phyloP scores from a whole-genome alignment of 2,888 invertebrate genomes.

The Pyrrhia umbra region DNA sequence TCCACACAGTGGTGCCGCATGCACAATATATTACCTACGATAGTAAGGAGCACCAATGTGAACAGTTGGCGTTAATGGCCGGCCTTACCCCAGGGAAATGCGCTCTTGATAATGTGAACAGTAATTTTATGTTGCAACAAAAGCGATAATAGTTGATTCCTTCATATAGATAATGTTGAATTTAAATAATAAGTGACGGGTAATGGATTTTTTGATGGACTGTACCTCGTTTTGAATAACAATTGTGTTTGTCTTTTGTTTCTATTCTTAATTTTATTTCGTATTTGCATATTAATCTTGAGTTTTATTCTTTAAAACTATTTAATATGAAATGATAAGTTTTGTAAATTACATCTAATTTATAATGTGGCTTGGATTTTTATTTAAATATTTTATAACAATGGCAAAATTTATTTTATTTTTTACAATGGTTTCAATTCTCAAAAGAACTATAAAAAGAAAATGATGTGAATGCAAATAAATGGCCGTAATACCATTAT shows the following conservation, averaged over 20 bases:
- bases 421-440: slow-evolving; percentile 14
- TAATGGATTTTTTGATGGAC: slow-evolving; percentile 60
- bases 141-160: slow-evolving; percentile 70
- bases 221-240: slow-evolving; percentile 50
- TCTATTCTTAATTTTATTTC: slow-evolving; percentile 32
- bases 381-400: slow-evolving; percentile 23
- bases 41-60: slow-evolving; percentile 75
- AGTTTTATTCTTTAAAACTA: slow-evolving; percentile 20
- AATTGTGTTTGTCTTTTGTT: slow-evolving; percentile 48
- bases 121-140: slow-evolving; percentile 87
- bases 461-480: slow-evolving; percentile 28
- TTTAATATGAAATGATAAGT: slow-evolving; percentile 32
- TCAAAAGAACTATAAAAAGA: slow-evolving; percentile 31
- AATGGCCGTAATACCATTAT: slow-evolving; percentile 35
- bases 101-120: slow-evolving; percentile 84
- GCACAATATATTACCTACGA: slow-evolving; percentile 78
- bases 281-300: slow-evolving; percentile 51
- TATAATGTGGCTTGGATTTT: slow-evolving; percentile 30
- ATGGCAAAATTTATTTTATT: slow-evolving; percentile 3
- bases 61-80: slow-evolving; percentile 89
- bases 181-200: slow-evolving; percentile 66
- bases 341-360: slow-evolving; percentile 45
- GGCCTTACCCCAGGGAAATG: slow-evolving; percentile 86
- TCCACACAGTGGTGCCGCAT: slow-evolving; percentile 70
- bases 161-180: slow-evolving; percentile 64